Base-by-base conservation (phyloP, 1,140 invertebrate genomes). In the Proctacanthus coquilletti region DNA sequence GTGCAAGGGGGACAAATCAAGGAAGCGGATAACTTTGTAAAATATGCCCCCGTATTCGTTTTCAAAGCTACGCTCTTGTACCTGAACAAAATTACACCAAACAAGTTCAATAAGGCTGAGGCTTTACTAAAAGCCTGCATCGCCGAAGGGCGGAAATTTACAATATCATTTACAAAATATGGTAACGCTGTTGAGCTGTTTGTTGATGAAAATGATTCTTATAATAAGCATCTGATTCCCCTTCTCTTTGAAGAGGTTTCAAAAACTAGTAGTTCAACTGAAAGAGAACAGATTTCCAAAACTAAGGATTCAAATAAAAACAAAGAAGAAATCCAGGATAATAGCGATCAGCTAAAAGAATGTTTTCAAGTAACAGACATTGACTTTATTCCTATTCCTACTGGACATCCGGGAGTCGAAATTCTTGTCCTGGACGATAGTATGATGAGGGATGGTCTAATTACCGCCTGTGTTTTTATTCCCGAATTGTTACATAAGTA, bases 221-320 rank as follows among this genome's bases (percentile, higher is more conserved):
- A 35, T 5, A 34, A 32, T 35, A 40, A 40, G 29, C 31, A 40
- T 15, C 18, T 40, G 18, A 19, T 40, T 11, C 39, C 39, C 14
- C 13, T 40, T 14, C 21, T 40, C 3, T 40, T 40, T 13, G 39
- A 40, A 18, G 15, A 34, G 33, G 33, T 30, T n/a, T 21, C 31
- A 20, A 6, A 23, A 10, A 27, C 27, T 14, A 11, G 6, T 3
- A 15, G 27, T 4, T n/a, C 21, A 1, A 20, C 39, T 5, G 10
- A 13, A 40, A 20, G 13, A 18, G 11, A 13, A 2, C n/a, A 9
- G 11, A 21, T 19, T 32, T n/a, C 20, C 27, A 25, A 11, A 18
- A 18, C 17, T 1, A 6, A 17, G 6, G n/a, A n/a, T n/a, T n/a
- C n/a, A n/a, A n/a, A n/a, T n/a, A n/a, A n/a, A n/a, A n/a, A n/a